A percentile compares a stretch with the other conserved stretches of the same genome.
phyloP scores from a whole-genome alignment of 2,113 vertebrate genomes.

The Laticauda colubrina region DNA sequence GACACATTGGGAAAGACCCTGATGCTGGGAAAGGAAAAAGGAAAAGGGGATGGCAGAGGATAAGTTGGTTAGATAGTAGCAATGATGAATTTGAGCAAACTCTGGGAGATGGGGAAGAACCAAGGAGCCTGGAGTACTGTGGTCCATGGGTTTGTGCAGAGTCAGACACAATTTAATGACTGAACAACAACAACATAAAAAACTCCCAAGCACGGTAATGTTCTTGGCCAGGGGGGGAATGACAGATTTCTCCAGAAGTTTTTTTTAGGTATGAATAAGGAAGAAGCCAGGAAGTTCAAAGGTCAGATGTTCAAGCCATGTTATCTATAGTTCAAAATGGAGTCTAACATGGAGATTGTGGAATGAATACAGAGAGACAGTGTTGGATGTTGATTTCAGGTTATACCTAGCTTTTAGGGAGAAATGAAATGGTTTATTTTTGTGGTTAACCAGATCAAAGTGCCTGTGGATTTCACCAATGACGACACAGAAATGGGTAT shows the following conservation, averaged over 20 bases:
- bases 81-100: not conserved
- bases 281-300: not conserved
- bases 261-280: not conserved
- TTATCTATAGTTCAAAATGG: not conserved
- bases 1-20: not conserved
- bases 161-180: not conserved
- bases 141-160: not conserved
- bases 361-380: not conserved
- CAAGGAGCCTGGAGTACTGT: not conserved
- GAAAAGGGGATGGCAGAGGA: not conserved
- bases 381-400: not conserved
- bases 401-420: not conserved
- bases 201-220: not conserved
- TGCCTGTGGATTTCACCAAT: not conserved
- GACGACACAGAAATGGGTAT: not conserved
- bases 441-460: not conserved
- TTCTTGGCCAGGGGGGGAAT: accelerated
- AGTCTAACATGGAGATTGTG: not conserved
- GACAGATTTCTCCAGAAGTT: not conserved
- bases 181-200: not conserved
- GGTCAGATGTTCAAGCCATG: not conserved
- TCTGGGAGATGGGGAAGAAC: not conserved
- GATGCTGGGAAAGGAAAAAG: not conserved
- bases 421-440: not conserved
- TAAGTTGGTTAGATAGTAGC: not conserved